Conservation (phyloP, 1,140 invertebrate species). For the Zeugodacus cucurbitae region DNA sequence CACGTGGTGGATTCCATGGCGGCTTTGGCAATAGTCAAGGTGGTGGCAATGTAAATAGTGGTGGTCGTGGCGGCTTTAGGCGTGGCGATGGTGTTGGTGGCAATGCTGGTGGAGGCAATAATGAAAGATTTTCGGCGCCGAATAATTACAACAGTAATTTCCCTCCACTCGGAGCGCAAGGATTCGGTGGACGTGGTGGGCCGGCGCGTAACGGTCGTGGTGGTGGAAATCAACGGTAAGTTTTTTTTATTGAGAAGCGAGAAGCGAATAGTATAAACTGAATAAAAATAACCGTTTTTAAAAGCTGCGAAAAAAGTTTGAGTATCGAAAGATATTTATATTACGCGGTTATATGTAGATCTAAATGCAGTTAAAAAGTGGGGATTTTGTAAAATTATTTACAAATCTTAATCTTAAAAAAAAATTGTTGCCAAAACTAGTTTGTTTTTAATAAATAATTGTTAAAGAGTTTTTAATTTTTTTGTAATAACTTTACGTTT, state of each 20-base stretch:
- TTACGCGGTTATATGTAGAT: too few species aligned
- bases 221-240: slow-evolving; percentile 53
- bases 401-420: too few species aligned
- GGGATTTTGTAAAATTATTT: too few species aligned
- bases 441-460: too few species aligned
- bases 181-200: not conserved
- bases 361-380: too few species aligned
- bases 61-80: not conserved
- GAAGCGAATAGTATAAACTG: too few species aligned
- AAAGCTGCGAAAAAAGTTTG: too few species aligned
- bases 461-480: too few species aligned
- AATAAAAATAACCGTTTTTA: too few species aligned
- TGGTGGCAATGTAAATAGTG: not conserved
- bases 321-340: too few species aligned
- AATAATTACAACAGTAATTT: slow-evolving; percentile 34
- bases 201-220: slow-evolving; percentile 41
- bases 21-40: not conserved
- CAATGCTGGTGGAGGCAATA: slow-evolving; percentile 52
- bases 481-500: too few species aligned
- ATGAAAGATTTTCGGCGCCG: not conserved
- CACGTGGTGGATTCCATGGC: not conserved
- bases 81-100: slow-evolving; percentile 49
- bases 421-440: too few species aligned
- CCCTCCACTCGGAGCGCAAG: not conserved
- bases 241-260: not conserved